Conservation (phyloP, 2,888 invertebrate species). For the Serrognathus titanus region DNA sequence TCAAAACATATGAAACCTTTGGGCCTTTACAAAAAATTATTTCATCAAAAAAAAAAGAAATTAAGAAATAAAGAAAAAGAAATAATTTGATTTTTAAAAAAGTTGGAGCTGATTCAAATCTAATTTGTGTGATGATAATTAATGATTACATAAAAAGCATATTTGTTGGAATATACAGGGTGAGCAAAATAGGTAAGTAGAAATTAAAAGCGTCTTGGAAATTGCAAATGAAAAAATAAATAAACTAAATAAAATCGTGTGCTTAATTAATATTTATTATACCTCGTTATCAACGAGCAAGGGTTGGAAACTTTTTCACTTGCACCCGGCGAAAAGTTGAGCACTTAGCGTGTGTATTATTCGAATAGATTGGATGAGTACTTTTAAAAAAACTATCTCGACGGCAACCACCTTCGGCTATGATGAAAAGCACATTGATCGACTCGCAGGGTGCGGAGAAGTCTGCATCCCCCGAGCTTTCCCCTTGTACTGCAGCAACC, state of each 20-base stretch:
- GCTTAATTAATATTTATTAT: constrained; percentile 1
- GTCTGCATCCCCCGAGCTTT: constrained; percentile 49
- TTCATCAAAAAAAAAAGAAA: too few relatives aligned
- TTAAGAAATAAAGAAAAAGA: too few relatives aligned
- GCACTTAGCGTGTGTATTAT: not conserved
- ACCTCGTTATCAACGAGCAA: constrained; percentile 21
- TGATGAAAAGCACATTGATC: constrained; percentile 43
- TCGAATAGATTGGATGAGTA: constrained; percentile 1
- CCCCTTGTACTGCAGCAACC: constrained; percentile 48
- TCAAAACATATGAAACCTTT: too few relatives aligned
- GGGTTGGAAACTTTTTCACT: constrained; percentile 11
- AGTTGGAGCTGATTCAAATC: too few relatives aligned
- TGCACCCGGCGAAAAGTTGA: constrained; percentile 3
- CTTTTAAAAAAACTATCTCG: constrained; percentile 1
- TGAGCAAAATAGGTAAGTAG: too few relatives aligned
- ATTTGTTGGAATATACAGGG: too few relatives aligned
- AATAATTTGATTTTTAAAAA: too few relatives aligned
- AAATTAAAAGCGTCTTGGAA: not conserved
- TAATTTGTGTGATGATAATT: too few relatives aligned
- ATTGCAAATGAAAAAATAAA: not conserved
- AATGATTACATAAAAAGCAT: too few relatives aligned
- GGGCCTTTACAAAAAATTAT: too few relatives aligned
- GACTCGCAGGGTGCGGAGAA: constrained; percentile 46
- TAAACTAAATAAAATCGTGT: too few relatives aligned
- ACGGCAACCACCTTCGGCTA: constrained; percentile 4